phyloP scores from a whole-genome alignment of 2,113 vertebrate species.

The Albula glossodonta region DNA sequence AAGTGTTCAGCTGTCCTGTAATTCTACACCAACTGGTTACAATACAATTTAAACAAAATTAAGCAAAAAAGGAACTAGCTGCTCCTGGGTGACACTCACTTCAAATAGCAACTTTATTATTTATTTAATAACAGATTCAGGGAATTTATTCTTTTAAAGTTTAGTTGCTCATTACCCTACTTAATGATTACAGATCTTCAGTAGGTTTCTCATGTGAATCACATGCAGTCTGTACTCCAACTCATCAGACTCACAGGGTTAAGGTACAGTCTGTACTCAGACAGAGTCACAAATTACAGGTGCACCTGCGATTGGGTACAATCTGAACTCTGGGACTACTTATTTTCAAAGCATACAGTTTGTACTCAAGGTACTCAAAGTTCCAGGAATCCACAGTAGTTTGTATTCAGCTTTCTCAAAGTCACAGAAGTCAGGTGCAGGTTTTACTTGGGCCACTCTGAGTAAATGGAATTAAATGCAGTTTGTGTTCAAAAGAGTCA shows the following conservation, averaged over 20 bases:
- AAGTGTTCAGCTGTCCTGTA: neutral
- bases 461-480: no score
- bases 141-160: neutral
- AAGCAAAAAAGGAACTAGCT: slow-evolving; percentile 1
- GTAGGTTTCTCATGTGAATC: neutral
- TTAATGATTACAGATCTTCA: neutral
- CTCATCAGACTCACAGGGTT: neutral
- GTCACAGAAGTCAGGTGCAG: neutral
- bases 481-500: no score
- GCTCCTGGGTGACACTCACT: neutral
- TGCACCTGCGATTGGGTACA: no score
- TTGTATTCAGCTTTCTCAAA: neutral
- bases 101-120: neutral
- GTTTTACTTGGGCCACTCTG: no score
- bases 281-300: no score
- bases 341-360: neutral
- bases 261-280: no score
- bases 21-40: neutral
- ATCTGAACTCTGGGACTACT: no score
- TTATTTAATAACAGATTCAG: neutral
- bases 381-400: neutral
- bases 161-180: neutral
- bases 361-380: neutral
- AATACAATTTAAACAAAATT: neutral
- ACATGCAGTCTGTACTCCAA: neutral